Base-by-base conservation (phyloP, 2,113 vertebrate genomes). In the Otocyon megalotis region DNA sequence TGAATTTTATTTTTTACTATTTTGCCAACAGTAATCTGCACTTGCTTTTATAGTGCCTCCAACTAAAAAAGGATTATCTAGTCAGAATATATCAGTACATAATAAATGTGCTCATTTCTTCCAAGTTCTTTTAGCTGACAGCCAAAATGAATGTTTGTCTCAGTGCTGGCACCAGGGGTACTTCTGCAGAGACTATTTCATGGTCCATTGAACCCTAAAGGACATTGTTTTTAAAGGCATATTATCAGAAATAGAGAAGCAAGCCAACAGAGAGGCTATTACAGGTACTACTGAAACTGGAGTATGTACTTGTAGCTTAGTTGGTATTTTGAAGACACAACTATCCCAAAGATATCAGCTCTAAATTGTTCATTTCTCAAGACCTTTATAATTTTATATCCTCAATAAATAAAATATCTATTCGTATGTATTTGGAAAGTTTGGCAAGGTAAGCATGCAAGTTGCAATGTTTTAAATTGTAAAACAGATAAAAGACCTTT, bases 201-300 rank as follows among this genome's bases (percentile, higher is more conserved):
- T 98, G 98, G 98, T 99, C 98, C 98, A 98, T 88, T 98, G 99
- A 98, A 98, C 99, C 98, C 98, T 99, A 99, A 99, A 99, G 99
- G 98, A 99, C 98, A 99, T 98, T 98, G 98, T 98, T 98, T 99
- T 99, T 98, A 98, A 98, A 99, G 98, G 94, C 94, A 69, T 97
- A 98, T 98, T 98, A 98, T 98, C 97, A 97, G 97, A 98, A 98
- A 97, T 95, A 96, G 97, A 97, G 98, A 98, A 98, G 97, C 91
- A 69, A 96, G 91, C 84, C 87, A 96, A 96, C 65, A 26, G 94
- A 96, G 93, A 94, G 92, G 54, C 43, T 98, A 97, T 95, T 98
- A 97, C 83, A 87, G 82, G 96, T 97, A 76, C 92, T 96, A 92
- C 83, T 97, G 97, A 96, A 98, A 98, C 88, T 96, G 97, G 97